Conservation (phyloP, 2,113 vertebrate genomes). For the Tragelaphus buxtoni region DNA sequence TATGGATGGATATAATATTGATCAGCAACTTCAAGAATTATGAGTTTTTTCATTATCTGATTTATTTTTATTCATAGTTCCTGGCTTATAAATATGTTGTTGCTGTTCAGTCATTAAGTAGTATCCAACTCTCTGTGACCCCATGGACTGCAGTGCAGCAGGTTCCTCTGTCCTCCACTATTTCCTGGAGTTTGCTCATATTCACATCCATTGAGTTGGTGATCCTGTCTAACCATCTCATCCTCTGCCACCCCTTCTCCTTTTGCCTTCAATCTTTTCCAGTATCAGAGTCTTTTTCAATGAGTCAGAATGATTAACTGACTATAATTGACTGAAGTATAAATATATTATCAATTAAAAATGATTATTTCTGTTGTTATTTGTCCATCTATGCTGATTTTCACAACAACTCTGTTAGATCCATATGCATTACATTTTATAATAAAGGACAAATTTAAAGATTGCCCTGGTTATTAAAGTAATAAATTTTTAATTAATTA, state of each 20-base stretch:
- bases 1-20: not conserved
- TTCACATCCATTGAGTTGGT: not conserved
- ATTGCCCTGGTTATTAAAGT: no score
- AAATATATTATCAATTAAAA: not conserved
- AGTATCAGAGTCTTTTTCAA: not conserved
- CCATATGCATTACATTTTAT: no score
- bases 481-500: no score
- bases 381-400: not conserved
- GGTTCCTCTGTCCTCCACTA: not conserved
- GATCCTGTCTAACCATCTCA: not conserved
- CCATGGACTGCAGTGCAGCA: not conserved
- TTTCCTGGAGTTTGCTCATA: not conserved
- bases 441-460: no score
- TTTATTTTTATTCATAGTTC: not conserved
- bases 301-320: not conserved
- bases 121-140: not conserved
- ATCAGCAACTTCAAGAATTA: not conserved
- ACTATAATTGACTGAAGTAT: not conserved
- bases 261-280: not conserved
- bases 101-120: not conserved
- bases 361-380: not conserved
- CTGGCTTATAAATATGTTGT: not conserved
- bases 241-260: not conserved
- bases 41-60: not conserved
- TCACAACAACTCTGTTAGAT: no score